Conservation (phyloP, 2,888 invertebrate genomes). For the Caenorhabditis zanzibari region DNA sequence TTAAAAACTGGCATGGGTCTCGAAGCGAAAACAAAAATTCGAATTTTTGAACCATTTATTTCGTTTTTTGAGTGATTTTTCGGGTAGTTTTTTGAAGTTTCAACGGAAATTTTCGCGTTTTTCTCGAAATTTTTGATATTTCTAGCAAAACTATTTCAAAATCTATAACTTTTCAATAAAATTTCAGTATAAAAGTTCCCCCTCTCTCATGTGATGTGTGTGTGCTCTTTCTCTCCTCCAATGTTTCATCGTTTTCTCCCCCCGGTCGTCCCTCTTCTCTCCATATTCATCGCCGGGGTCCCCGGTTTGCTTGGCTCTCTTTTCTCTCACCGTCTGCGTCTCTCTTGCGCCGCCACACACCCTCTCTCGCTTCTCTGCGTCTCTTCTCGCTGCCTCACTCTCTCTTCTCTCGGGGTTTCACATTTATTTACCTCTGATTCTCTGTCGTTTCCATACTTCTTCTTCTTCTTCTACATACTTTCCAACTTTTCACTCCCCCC, state of each 20-base stretch:
- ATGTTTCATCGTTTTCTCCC: constrained; percentile 33
- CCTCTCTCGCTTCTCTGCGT: constrained; percentile 58
- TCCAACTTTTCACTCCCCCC: constrained; percentile 51
- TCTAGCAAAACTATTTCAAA: too few relatives aligned
- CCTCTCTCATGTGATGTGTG: not conserved
- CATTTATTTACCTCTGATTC: constrained; percentile 56
- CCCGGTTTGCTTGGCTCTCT: constrained; percentile 15
- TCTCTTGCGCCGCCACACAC: constrained; percentile 44
- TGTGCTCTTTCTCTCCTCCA: constrained; percentile 13
- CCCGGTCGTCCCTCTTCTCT: not conserved
- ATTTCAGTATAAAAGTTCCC: constrained; percentile 1
- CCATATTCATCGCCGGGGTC: constrained; percentile 20
- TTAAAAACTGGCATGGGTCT: too few relatives aligned
- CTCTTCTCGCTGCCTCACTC: constrained; percentile 33
- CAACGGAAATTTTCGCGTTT: not conserved
- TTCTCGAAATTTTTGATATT: too few relatives aligned
- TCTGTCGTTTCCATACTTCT: constrained; percentile 51
- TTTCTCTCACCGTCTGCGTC: constrained; percentile 54
- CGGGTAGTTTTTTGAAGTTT: not conserved
- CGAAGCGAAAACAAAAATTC: too few relatives aligned
- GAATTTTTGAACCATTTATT: too few relatives aligned
- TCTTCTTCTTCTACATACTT: too few relatives aligned
- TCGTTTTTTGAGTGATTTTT: too few relatives aligned
- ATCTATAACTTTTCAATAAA: not conserved
- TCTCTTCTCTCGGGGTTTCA: constrained; percentile 24